phyloP scores from a whole-genome alignment of 2,888 invertebrate genomes.

The Teleogryllus oceanicus region DNA sequence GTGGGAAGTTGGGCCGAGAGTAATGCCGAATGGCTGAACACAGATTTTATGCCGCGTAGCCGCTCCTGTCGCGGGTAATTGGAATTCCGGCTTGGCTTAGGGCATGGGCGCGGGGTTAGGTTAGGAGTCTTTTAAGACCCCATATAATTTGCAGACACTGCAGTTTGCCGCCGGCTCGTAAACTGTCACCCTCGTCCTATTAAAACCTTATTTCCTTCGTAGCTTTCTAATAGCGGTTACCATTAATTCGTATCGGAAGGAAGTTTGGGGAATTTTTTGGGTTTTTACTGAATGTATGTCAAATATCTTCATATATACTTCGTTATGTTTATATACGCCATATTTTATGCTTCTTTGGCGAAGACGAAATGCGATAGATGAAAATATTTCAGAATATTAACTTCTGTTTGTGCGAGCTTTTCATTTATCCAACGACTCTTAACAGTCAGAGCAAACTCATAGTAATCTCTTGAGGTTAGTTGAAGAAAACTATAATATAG shows the following conservation, averaged over 20 bases:
- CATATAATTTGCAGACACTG: not conserved
- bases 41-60: not conserved
- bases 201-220: not conserved
- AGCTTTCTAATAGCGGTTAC: not conserved
- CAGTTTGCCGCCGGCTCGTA: not conserved
- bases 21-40: not conserved
- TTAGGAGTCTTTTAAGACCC: not conserved
- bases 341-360: too few species aligned
- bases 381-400: too few species aligned
- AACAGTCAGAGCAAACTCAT: too few species aligned
- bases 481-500: too few species aligned
- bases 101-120: not conserved
- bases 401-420: too few species aligned
- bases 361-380: too few species aligned
- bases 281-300: too few species aligned
- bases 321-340: too few species aligned
- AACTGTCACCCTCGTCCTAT: not conserved
- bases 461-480: too few species aligned
- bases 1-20: not conserved
- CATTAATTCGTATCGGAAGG: not conserved
- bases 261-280: too few species aligned
- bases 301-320: too few species aligned
- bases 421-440: too few species aligned
- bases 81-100: conserved; percentile 2
- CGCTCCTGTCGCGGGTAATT: not conserved